These are phyloP conservation scores for Thalassophryne amazonica DNA, from an alignment of 2,797 vertebrate genomes.

Conservation along the genomic window DNA sequence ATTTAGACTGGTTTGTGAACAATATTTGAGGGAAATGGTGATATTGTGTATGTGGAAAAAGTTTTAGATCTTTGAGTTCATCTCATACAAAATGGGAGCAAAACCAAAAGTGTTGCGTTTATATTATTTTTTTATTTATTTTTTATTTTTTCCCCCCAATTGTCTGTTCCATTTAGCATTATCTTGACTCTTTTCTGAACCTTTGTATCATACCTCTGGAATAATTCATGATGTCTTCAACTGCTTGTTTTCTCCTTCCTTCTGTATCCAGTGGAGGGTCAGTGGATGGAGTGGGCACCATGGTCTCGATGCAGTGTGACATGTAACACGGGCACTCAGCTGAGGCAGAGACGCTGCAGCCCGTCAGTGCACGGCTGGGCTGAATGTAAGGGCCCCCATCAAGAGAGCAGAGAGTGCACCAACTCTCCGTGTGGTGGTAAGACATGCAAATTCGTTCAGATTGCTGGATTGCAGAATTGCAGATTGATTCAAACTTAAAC, in stretches of 20 bases:
- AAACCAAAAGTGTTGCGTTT: too few relatives aligned
- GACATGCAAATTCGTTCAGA: conserved; percentile 30
- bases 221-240: background rate
- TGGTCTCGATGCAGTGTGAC: conserved; percentile 93
- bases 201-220: background rate
- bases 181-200: background rate
- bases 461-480: too few relatives aligned
- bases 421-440: conserved; percentile 87
- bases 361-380: conserved; percentile 88
- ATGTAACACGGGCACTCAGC: conserved; percentile 89
- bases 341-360: conserved; percentile 90
- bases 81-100: too few relatives aligned
- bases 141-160: background rate
- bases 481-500: background rate
- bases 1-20: too few relatives aligned
- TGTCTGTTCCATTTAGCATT: background rate
- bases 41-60: too few relatives aligned
- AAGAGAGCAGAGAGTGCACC: conserved; percentile 87
- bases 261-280: conserved; percentile 86
- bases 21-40: too few relatives aligned
- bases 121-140: background rate
- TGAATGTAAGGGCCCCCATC: conserved; percentile 88
- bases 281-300: conserved; percentile 96
- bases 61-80: too few relatives aligned
- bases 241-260: background rate